Evolutionary conservation across 2,113 vertebrate species (phyloP).

Genomic region (Misgurnus mizolepis): DNA sequence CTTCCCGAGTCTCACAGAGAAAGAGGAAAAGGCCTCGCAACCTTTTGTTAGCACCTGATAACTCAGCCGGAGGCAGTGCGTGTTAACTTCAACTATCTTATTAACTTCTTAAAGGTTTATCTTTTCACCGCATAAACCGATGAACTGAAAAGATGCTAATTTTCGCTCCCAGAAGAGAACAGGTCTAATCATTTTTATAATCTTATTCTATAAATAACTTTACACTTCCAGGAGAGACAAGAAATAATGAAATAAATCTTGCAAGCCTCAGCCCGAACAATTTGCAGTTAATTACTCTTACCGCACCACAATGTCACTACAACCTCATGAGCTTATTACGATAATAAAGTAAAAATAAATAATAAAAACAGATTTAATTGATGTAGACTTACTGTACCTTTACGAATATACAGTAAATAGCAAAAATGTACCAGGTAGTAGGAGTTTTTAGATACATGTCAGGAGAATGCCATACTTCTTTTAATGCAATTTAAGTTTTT

Average conservation of each 20-base stretch:
- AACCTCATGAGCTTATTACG: no score
- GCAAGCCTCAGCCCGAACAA: slow-evolving; percentile 1
- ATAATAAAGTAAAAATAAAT: no score
- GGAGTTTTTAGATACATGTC: no score
- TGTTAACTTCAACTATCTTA: slow-evolving; percentile 40
- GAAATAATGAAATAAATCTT: slow-evolving; percentile 8
- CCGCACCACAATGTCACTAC: background rate
- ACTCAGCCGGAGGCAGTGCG: background rate
- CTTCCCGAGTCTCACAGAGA: slow-evolving; percentile 29
- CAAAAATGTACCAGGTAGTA: no score
- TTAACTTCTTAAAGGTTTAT: slow-evolving; percentile 37
- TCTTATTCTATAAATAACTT: slow-evolving; percentile 16
- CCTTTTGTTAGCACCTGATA: slow-evolving; percentile 39
- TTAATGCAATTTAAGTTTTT: no score
- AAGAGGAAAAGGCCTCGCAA: slow-evolving; percentile 40
- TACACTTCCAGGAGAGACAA: slow-evolving; percentile 14
- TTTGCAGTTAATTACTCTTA: slow-evolving; percentile 16
- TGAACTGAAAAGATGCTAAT: slow-evolving; percentile 37
- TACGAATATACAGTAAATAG: no score
- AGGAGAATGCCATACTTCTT: no score
- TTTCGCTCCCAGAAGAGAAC: slow-evolving; percentile 16
- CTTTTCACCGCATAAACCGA: slow-evolving; percentile 16
- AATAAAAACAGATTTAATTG: no score
- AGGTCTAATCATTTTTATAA: slow-evolving; percentile 3
- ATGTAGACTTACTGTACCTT: no score